These are phyloP conservation scores for Phaethon lepturus DNA, from an alignment of 2,113 vertebrate species.

Conservation along the genomic window DNA sequence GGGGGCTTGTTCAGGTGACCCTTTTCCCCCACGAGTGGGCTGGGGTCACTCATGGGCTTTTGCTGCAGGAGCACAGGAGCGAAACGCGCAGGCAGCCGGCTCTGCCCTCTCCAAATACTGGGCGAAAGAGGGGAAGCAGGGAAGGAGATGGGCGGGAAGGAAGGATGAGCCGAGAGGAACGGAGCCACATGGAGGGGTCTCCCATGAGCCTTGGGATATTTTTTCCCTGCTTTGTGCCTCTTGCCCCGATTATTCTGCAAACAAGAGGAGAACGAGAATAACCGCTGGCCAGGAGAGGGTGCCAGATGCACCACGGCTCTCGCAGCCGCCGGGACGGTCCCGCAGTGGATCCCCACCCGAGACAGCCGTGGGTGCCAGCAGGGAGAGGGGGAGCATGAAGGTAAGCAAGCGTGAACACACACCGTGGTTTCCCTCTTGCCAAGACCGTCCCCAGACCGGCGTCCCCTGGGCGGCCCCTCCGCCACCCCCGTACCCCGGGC, in stretches of 20 bases:
- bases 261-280: neutral
- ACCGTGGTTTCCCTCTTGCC: rapidly evolving
- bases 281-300: slow-evolving; percentile 16
- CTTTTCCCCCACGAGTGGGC: neutral
- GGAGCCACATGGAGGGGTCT: rapidly evolving
- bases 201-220: neutral
- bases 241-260: rapidly evolving
- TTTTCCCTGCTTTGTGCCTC: neutral
- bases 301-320: neutral
- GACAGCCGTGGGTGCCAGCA: rapidly evolving
- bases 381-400: rapidly evolving
- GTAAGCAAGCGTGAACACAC: neutral
- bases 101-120: neutral
- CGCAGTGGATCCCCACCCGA: neutral
- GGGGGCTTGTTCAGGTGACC: neutral
- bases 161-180: neutral
- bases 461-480: too few species aligned
- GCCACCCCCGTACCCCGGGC: neutral
- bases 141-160: neutral
- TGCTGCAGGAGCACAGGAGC: rapidly evolving
- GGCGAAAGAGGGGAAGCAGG: rapidly evolving
- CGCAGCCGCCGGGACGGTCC: neutral
- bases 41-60: rapidly evolving
- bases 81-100: rapidly evolving
- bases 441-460: rapidly evolving